Percentiles rank a stretch among this genome's conserved stretches.
These are phyloP conservation scores for Unio delphinus DNA, from an alignment of 2,888 invertebrate species.

Conservation along the genomic window DNA sequence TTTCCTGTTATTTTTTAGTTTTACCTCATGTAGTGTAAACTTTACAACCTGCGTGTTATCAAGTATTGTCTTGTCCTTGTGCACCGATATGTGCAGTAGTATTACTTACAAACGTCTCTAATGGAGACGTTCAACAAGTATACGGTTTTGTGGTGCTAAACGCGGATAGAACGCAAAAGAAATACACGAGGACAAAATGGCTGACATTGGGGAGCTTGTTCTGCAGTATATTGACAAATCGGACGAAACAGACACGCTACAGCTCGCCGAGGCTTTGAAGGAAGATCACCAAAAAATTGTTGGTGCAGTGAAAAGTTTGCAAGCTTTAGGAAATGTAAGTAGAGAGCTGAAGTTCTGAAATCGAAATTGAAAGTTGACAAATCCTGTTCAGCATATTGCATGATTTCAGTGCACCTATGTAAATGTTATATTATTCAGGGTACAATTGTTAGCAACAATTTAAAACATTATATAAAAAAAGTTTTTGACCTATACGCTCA, in stretches of 20 bases:
- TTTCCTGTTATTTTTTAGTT: too few species aligned
- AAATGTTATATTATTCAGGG: too few species aligned
- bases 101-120: too few species aligned
- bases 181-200: slow-evolving; percentile 46
- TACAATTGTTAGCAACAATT: too few species aligned
- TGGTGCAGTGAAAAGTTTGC: slow-evolving; percentile 67
- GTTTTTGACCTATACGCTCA: too few species aligned
- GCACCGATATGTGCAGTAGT: too few species aligned
- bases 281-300: slow-evolving; percentile 68
- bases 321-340: slow-evolving; percentile 62
- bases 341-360: background rate
- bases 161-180: slow-evolving; percentile 11
- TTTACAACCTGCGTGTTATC: too few species aligned
- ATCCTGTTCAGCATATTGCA: too few species aligned
- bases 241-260: slow-evolving; percentile 56
- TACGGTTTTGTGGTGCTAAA: background rate
- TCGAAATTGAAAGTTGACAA: background rate
- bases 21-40: too few species aligned
- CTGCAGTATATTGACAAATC: slow-evolving; percentile 50
- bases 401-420: too few species aligned
- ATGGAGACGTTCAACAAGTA: slow-evolving; percentile 1
- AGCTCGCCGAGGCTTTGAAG: slow-evolving; percentile 50
- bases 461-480: too few species aligned
- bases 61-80: too few species aligned
- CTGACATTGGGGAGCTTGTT: slow-evolving; percentile 49